These are phyloP conservation scores for Sycophila sp. DNA, from an alignment of 1,140 invertebrate genomes.

Conservation along the genomic window DNA sequence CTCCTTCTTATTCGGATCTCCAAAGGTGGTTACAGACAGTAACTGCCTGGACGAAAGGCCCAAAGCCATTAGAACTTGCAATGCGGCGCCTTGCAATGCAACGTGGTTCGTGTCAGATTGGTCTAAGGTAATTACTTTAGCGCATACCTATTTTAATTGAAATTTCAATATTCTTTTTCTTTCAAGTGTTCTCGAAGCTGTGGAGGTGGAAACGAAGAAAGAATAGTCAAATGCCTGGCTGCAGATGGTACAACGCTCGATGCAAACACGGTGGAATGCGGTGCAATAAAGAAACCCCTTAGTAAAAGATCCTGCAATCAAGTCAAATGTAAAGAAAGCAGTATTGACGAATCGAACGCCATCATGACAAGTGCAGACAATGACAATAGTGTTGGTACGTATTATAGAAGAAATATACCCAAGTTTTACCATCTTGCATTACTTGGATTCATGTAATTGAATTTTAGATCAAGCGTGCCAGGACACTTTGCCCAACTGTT, in stretches of 20 bases:
- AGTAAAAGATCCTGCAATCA: constrained; percentile 72
- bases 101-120: constrained; percentile 74
- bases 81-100: constrained; percentile 67
- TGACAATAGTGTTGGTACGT: neutral
- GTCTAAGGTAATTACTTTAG: constrained; percentile 63
- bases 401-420: neutral
- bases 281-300: constrained; percentile 67
- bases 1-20: constrained; percentile 54
- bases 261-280: constrained; percentile 63
- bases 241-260: constrained; percentile 57
- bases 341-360: constrained; percentile 6
- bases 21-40: constrained; percentile 59
- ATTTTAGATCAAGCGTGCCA: constrained; percentile 17
- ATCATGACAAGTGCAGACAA: neutral
- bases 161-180: neutral
- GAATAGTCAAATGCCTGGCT: constrained; percentile 71
- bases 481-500: constrained; percentile 13
- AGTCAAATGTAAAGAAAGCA: constrained; percentile 63
- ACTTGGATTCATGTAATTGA: too few relatives aligned
- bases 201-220: constrained; percentile 71
- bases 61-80: constrained; percentile 60
- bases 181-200: constrained; percentile 69
- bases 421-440: too few relatives aligned
- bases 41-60: constrained; percentile 63
- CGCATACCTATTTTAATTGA: neutral